These are phyloP conservation scores for Lasaia peninsularis DNA, from an alignment of 1,140 invertebrate species.

Conservation along the genomic window DNA sequence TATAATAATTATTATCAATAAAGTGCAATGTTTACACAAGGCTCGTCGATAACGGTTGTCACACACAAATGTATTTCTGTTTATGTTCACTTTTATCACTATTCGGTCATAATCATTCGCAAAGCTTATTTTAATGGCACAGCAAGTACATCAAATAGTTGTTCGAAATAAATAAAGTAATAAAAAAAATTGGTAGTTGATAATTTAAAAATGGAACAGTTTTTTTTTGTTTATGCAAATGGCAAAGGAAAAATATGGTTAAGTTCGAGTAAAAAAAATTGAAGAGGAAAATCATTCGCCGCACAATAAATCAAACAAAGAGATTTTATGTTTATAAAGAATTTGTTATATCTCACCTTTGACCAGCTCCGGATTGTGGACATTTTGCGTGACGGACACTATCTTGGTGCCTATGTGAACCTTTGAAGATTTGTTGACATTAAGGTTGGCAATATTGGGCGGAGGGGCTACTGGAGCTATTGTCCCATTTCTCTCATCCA, in stretches of 20 bases:
- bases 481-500: slow-evolving; percentile 34
- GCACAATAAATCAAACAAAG: slow-evolving; percentile 4
- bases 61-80: too few relatives aligned
- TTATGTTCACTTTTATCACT: neutral
- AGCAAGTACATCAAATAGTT: slow-evolving; percentile 2
- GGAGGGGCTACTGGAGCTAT: slow-evolving; percentile 26
- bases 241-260: too few relatives aligned
- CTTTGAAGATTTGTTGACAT: slow-evolving; percentile 47
- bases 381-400: slow-evolving; percentile 56
- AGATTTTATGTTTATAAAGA: slow-evolving; percentile 1
- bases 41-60: neutral
- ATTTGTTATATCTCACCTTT: slow-evolving; percentile 43
- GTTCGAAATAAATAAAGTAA: neutral
- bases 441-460: slow-evolving; percentile 37
- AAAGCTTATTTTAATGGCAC: neutral
- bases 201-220: too few relatives aligned
- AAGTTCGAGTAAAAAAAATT: too few relatives aligned
- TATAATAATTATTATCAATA: neutral
- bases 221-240: too few relatives aligned
- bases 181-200: too few relatives aligned
- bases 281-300: too few relatives aligned
- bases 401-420: slow-evolving; percentile 60
- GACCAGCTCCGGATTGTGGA: slow-evolving; percentile 54
- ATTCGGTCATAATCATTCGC: neutral
- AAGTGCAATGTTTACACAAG: neutral